These are phyloP conservation scores for Lophotriccus pileatus DNA, from an alignment of 2,797 vertebrate genomes.

Conservation along the genomic window DNA sequence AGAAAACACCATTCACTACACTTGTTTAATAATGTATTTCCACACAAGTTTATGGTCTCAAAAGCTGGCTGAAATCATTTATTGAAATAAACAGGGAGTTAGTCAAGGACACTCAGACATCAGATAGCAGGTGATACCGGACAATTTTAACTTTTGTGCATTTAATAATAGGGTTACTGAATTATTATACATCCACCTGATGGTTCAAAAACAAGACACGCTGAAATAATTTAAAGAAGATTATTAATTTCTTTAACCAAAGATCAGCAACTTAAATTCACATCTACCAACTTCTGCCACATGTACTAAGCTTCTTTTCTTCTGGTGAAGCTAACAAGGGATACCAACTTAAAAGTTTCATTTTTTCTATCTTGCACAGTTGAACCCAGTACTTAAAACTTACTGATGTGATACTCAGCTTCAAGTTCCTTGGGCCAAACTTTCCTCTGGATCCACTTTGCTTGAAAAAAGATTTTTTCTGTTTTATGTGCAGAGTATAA, in stretches of 20 bases:
- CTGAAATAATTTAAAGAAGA: background rate
- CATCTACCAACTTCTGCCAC: background rate
- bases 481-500: background rate
- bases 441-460: background rate
- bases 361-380: background rate
- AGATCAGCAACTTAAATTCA: background rate
- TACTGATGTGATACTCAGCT: background rate
- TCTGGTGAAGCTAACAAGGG: background rate
- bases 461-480: background rate
- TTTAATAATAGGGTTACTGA: background rate
- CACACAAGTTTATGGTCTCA: background rate
- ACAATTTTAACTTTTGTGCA: background rate
- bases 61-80: background rate
- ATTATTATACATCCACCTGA: background rate
- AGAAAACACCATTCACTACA: background rate
- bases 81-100: background rate
- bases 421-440: background rate
- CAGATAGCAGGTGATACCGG: background rate
- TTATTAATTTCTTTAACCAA: background rate
- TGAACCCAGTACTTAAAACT: background rate
- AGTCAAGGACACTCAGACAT: background rate
- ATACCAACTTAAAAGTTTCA: background rate
- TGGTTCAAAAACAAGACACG: background rate
- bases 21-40: background rate
- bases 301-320: background rate